phyloP scores from a whole-genome alignment of 2,797 vertebrate species.

The Cynopterus sphinx region DNA sequence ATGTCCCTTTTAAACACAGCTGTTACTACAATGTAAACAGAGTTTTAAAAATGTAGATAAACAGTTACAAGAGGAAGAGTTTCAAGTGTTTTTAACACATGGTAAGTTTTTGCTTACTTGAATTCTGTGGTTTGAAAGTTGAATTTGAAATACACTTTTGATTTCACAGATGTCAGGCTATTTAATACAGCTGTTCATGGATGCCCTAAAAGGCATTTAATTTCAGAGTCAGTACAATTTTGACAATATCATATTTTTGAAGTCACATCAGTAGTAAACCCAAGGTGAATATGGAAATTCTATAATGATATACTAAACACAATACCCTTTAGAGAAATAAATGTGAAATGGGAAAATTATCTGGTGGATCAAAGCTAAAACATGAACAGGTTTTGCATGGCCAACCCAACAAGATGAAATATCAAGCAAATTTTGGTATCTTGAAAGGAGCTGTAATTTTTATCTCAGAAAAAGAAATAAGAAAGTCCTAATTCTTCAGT shows the following conservation, averaged over 20 bases:
- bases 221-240: slow-evolving; percentile 57
- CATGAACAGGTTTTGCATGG: slow-evolving; percentile 68
- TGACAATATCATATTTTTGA: slow-evolving; percentile 76
- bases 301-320: slow-evolving; percentile 43
- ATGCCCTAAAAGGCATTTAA: slow-evolving; percentile 44
- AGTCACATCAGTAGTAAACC: slow-evolving; percentile 73
- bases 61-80: slow-evolving; percentile 84
- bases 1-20: slow-evolving; percentile 89
- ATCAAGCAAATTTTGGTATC: background rate
- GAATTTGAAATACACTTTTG: slow-evolving; percentile 82
- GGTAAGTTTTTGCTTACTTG: slow-evolving; percentile 84
- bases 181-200: slow-evolving; percentile 74
- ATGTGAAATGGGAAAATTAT: slow-evolving; percentile 72
- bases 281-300: slow-evolving; percentile 73
- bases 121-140: slow-evolving; percentile 82
- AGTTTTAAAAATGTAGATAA: slow-evolving; percentile 86
- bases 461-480: background rate
- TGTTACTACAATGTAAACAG: slow-evolving; percentile 88
- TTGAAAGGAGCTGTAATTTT: slow-evolving; percentile 34
- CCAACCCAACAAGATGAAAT: slow-evolving; percentile 69
- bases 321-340: slow-evolving; percentile 71
- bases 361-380: slow-evolving; percentile 69
- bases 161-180: slow-evolving; percentile 82
- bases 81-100: slow-evolving; percentile 88
- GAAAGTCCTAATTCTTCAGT: background rate